Percentiles rank a stretch among this genome's conserved stretches.
phyloP scores from a whole-genome alignment of 37 sponge, comb jelly and placozoan species.

The Geodia barretti region DNA sequence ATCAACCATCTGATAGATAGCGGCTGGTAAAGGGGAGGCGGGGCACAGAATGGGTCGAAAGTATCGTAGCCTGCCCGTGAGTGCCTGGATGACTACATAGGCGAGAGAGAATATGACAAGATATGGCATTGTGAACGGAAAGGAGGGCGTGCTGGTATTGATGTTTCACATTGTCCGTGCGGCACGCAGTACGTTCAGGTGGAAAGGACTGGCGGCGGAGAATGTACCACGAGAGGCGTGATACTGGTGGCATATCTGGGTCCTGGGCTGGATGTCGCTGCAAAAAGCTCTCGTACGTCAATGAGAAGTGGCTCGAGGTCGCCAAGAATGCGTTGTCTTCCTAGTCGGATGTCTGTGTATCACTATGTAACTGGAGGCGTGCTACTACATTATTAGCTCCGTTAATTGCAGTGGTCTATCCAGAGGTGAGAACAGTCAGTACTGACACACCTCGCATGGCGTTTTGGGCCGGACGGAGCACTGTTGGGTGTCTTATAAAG shows the following conservation, averaged over 20 bases:
- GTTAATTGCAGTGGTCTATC: slow-evolving; percentile 76
- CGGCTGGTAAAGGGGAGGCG: slow-evolving; percentile 60
- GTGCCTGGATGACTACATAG: neutral
- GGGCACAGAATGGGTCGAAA: slow-evolving; percentile 79
- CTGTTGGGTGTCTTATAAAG: slow-evolving; percentile 90
- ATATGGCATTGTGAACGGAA: neutral
- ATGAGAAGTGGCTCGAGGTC: no score
- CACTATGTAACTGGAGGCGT: neutral
- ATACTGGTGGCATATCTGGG: no score
- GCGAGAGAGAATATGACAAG: neutral
- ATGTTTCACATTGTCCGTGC: slow-evolving; percentile 95
- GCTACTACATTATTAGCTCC: neutral
- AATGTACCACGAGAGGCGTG: no score
- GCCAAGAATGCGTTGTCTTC: slow-evolving; percentile 77
- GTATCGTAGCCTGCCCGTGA: slow-evolving; percentile 88
- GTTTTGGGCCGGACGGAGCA: slow-evolving; percentile 81
- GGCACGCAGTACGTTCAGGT: slow-evolving; percentile 84
- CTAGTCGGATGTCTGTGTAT: slow-evolving; percentile 87
- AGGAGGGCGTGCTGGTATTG: no score
- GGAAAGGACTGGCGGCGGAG: slow-evolving; percentile 77
- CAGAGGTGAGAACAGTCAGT: slow-evolving; percentile 83
- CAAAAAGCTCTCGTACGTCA: slow-evolving; percentile 54
- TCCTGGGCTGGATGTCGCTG: slow-evolving; percentile 52
- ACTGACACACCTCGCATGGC: slow-evolving; percentile 87
- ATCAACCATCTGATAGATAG: slow-evolving; percentile 63